Percentiles rank a stretch among this genome's conserved stretches.
phyloP scores from a whole-genome alignment of 92 coral and sea anemone species.

The Pocillopora meandrina region DNA sequence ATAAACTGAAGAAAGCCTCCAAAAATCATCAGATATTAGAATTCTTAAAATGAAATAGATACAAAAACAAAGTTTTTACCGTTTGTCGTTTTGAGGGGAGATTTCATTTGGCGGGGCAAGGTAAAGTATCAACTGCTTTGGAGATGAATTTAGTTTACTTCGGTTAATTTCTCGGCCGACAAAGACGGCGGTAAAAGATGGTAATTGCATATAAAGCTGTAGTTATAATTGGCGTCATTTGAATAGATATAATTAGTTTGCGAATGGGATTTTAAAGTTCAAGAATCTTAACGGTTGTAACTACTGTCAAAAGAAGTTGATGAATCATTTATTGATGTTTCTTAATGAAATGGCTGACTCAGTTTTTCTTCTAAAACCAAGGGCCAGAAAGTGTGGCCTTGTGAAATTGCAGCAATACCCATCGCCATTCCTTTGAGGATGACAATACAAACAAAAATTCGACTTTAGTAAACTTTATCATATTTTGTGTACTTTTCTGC shows the following conservation, averaged over 20 bases:
- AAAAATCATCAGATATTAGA: neutral
- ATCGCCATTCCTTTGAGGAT: too few species aligned
- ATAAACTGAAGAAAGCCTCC: neutral
- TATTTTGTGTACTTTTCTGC: neutral
- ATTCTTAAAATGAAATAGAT: neutral
- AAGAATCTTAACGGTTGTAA: neutral
- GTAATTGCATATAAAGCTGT: neutral
- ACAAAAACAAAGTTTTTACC: neutral
- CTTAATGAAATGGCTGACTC: too few species aligned
- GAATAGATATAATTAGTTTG: slow-evolving; percentile 16
- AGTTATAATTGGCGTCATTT: slow-evolving; percentile 9
- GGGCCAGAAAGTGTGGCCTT: too few species aligned
- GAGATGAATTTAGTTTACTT: neutral
- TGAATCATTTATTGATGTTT: too few species aligned
- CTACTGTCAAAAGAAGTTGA: neutral
- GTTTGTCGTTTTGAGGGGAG: neutral
- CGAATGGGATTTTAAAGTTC: slow-evolving; percentile 12
- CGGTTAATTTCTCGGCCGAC: neutral
- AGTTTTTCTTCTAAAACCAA: too few species aligned
- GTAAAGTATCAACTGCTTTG: neutral
- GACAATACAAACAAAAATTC: neutral
- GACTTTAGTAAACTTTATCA: neutral
- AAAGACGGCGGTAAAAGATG: neutral
- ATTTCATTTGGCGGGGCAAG: neutral
- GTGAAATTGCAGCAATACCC: too few species aligned